Evolutionary conservation across 2,113 vertebrate species (phyloP).

Genomic region (Mesitornis unicolor): DNA sequence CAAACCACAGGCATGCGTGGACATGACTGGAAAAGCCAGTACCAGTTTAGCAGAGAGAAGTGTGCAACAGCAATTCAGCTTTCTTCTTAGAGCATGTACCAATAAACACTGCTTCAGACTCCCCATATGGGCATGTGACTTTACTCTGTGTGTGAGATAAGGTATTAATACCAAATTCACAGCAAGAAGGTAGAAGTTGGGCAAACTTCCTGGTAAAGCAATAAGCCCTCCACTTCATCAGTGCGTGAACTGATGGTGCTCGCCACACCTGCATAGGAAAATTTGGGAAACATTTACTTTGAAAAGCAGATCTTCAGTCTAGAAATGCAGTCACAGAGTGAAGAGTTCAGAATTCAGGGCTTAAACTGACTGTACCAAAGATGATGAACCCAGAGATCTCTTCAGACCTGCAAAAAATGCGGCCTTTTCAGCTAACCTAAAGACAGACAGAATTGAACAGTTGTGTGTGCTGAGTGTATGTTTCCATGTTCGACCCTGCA

Average conservation of each 20-base stretch:
- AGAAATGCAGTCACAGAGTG: not conserved
- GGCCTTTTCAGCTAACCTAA: not conserved
- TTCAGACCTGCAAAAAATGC: not conserved
- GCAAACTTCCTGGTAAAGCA: not conserved
- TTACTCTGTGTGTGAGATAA: not conserved
- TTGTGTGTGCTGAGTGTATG: fast-evolving
- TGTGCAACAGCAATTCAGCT: not conserved
- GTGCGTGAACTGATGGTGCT: not conserved
- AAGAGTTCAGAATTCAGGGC: not conserved
- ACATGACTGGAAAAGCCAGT: not conserved
- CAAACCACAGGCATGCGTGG: fast-evolving
- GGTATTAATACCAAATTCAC: not conserved
- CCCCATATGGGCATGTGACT: not conserved
- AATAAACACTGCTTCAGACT: not conserved
- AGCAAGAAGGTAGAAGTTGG: not conserved
- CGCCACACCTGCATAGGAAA: not conserved
- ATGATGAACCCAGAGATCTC: not conserved
- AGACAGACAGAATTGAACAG: not conserved
- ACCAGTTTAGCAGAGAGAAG: not conserved
- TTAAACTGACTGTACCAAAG: not conserved
- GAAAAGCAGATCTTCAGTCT: not conserved
- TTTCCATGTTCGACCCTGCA: not conserved
- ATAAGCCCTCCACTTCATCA: not conserved
- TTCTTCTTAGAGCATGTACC: not conserved
- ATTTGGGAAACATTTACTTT: not conserved